phyloP scores from a whole-genome alignment of 2,113 vertebrate species.

The Lonchura striata region DNA sequence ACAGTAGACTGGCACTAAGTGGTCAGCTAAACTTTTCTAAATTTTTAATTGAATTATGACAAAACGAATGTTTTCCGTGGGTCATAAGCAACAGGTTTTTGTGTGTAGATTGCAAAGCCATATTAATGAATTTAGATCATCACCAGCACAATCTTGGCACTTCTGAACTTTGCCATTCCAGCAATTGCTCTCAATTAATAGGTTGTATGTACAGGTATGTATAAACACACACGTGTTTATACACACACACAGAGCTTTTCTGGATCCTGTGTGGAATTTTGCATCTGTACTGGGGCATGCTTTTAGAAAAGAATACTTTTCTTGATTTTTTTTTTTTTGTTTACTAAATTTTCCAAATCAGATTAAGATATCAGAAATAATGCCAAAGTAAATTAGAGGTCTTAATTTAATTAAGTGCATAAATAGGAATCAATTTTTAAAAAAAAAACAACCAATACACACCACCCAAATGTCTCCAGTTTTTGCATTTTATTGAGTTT shows the following conservation, averaged over 20 bases:
- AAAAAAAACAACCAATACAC: background rate
- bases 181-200: background rate
- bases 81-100: background rate
- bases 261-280: background rate
- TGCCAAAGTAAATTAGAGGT: background rate
- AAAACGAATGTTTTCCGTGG: background rate
- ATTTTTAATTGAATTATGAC: background rate
- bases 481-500: background rate
- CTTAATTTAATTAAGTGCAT: background rate
- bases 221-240: fast-evolving
- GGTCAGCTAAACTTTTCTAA: background rate
- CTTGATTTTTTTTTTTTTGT: background rate
- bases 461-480: background rate
- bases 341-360: background rate
- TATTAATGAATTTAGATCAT: background rate
- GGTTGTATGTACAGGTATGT: background rate
- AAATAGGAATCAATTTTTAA: background rate
- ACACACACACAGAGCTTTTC: background rate
- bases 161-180: background rate
- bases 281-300: background rate
- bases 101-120: background rate
- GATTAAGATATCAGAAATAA: background rate
- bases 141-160: background rate
- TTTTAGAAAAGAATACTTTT: background rate
- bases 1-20: background rate